Conservation (phyloP, 2,113 vertebrate species). For the Muntiacus reevesi region DNA sequence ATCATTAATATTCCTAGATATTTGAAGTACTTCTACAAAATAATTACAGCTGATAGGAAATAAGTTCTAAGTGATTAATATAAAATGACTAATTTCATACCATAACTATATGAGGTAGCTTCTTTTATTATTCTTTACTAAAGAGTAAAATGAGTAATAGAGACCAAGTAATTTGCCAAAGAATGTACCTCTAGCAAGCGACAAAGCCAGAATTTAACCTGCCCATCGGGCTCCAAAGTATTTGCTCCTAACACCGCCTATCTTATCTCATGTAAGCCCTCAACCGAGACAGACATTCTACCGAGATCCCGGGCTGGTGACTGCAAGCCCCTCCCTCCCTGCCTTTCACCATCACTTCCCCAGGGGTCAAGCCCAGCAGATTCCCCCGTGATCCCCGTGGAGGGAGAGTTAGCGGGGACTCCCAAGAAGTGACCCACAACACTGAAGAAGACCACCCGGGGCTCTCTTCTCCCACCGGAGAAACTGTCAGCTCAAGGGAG, state of each 20-base stretch:
- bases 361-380: background rate
- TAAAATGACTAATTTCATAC: background rate
- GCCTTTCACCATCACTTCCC: too few species aligned
- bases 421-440: too few species aligned
- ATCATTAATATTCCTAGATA: background rate
- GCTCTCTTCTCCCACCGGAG: background rate
- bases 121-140: background rate
- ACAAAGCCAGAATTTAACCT: background rate
- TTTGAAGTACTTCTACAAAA: background rate
- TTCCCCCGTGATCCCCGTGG: background rate
- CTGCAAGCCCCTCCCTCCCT: too few species aligned
- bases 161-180: background rate
- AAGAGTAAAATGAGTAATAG: background rate
- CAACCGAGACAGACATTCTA: background rate
- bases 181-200: background rate
- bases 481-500: background rate
- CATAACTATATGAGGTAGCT: background rate
- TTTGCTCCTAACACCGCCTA: background rate
- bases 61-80: background rate
- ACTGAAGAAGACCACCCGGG: background rate
- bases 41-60: background rate
- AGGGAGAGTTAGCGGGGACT: background rate
- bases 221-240: background rate
- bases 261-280: background rate
- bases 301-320: background rate